A percentile compares a stretch with the other conserved stretches of the same genome.
phyloP scores from a whole-genome alignment of 2,113 vertebrate genomes.

The Pyxicephalus adspersus region DNA sequence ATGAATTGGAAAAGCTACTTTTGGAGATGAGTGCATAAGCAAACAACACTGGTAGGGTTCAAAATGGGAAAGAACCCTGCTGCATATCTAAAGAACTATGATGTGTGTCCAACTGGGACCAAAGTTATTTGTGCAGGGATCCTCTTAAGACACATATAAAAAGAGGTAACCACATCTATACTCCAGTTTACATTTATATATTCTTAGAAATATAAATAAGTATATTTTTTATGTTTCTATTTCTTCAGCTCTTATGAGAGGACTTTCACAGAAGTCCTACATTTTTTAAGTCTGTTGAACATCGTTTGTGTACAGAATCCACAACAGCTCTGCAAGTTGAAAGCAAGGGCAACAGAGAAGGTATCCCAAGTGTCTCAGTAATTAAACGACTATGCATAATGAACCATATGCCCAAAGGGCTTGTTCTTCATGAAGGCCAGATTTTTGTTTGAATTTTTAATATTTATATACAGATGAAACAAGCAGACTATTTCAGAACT shows the following conservation, averaged over 20 bases:
- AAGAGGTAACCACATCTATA: no score
- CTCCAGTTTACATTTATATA: no score
- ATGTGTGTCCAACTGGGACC: no score
- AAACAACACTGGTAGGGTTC: no score
- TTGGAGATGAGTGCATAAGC: no score
- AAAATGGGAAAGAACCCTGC: no score
- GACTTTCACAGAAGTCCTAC: constrained; percentile 59
- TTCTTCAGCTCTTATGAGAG: not conserved
- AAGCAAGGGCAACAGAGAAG: constrained; percentile 77
- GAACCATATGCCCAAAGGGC: constrained; percentile 86
- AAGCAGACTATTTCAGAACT: constrained; percentile 70
- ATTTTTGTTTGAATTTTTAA: constrained; percentile 88
- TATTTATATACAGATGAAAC: constrained; percentile 85
- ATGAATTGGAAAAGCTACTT: no score
- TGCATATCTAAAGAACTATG: no score
- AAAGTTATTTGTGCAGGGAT: no score
- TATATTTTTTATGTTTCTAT: not conserved
- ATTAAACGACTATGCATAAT: constrained; percentile 89
- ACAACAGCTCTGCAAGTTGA: constrained; percentile 79
- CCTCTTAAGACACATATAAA: no score
- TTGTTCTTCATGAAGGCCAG: constrained; percentile 82
- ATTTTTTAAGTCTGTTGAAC: constrained; percentile 66
- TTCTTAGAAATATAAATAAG: no score
- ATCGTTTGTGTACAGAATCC: constrained; percentile 69
- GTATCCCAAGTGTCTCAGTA: constrained; percentile 83